These are phyloP conservation scores for Hystrix brachyura DNA, from an alignment of 2,113 vertebrate genomes.

Conservation along the genomic window DNA sequence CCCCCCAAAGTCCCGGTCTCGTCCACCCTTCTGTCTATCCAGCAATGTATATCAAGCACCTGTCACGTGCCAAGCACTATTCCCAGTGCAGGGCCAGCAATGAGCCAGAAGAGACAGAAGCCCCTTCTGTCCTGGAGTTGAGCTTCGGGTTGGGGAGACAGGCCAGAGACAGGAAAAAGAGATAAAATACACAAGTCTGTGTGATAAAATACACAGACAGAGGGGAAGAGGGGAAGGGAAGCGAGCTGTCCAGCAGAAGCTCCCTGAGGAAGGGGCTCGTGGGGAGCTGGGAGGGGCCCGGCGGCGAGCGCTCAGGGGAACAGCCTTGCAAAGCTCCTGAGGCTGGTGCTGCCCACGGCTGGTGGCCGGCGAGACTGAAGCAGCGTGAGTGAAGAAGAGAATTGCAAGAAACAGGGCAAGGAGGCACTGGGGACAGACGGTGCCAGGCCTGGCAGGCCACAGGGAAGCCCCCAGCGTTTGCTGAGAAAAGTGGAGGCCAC, in stretches of 20 bases:
- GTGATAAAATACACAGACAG: not conserved
- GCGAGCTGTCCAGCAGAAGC: not conserved
- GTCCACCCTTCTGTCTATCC: not conserved
- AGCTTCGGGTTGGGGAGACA: not conserved
- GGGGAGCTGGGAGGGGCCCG: fast-evolving
- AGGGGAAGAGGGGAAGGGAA: not conserved
- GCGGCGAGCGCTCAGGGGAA: no score
- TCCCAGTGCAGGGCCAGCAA: not conserved
- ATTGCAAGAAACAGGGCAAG: not conserved
- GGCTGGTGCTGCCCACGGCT: not conserved
- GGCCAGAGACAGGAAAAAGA: not conserved
- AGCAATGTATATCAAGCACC: not conserved
- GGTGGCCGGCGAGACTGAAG: not conserved
- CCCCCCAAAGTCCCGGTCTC: no score
- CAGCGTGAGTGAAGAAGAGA: not conserved
- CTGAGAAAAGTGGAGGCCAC: not conserved
- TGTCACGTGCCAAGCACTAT: not conserved
- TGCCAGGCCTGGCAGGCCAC: not conserved
- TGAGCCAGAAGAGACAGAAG: not conserved
- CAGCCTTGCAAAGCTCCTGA: not conserved
- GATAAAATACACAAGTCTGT: not conserved
- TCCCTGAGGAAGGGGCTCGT: not conserved
- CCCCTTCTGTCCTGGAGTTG: not conserved
- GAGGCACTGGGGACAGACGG: not conserved
- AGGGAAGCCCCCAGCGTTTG: not conserved